Evolutionary conservation across 2,888 invertebrate genomes (phyloP).

Genomic region (Aquatica leii): DNA sequence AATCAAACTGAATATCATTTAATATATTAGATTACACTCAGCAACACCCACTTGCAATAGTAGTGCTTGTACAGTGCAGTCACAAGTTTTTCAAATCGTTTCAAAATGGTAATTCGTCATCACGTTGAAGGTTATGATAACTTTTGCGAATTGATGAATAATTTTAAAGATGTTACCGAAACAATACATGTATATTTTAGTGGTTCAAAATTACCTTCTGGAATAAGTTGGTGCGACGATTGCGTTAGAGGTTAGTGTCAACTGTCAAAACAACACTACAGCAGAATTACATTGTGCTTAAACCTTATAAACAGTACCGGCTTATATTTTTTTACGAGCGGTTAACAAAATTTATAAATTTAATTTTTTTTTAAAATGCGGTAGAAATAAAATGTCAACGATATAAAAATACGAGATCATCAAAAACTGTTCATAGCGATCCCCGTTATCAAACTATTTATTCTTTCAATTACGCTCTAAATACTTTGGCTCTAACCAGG

Average conservation of each 20-base stretch:
- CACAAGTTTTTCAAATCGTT: not conserved
- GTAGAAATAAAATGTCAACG: no score
- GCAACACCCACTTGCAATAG: not conserved
- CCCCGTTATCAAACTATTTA: no score
- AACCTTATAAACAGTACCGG: not conserved
- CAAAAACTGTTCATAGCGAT: no score
- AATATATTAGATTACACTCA: not conserved
- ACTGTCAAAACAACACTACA: no score
- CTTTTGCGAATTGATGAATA: slow-evolving; percentile 66
- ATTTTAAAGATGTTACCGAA: slow-evolving; percentile 61
- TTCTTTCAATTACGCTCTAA: no score
- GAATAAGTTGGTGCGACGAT: slow-evolving; percentile 89
- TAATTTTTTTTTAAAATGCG: not conserved
- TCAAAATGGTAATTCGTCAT: slow-evolving; percentile 61
- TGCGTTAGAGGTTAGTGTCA: slow-evolving; percentile 76
- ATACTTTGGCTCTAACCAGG: no score
- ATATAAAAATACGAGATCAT: no score
- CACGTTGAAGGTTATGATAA: slow-evolving; percentile 69
- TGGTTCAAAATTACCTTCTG: slow-evolving; percentile 70
- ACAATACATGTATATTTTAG: slow-evolving; percentile 69
- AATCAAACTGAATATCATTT: no score
- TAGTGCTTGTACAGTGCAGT: not conserved
- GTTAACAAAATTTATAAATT: not conserved
- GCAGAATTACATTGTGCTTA: slow-evolving; percentile 9
- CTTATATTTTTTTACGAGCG: not conserved